Conservation (phyloP, 92 coral and sea anemone species). For the Palythoa heliodiscus region DNA sequence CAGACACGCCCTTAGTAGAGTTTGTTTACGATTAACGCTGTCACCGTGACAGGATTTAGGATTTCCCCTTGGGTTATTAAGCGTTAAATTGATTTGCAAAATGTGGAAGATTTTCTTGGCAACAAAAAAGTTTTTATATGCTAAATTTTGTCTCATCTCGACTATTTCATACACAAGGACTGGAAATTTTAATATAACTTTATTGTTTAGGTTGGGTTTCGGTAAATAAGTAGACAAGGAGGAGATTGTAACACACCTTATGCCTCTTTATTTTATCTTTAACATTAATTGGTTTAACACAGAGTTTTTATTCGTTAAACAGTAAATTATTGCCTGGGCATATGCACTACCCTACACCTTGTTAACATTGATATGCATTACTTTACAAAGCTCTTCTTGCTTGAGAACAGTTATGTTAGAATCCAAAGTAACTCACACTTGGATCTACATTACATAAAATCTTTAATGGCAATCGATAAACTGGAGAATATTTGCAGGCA, state of each 20-base stretch:
- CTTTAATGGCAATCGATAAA: not conserved
- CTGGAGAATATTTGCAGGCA: conserved; percentile 38
- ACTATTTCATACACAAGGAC: not conserved
- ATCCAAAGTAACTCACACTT: not conserved
- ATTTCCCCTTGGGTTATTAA: not conserved
- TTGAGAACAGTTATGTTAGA: not conserved
- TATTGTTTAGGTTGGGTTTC: not conserved
- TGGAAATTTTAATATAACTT: not conserved
- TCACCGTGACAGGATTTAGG: not conserved
- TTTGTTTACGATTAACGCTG: not conserved
- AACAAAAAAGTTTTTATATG: not conserved
- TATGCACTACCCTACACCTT: conserved; percentile 26
- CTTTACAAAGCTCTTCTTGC: conserved; percentile 2
- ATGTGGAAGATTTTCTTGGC: not conserved
- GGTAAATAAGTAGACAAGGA: not conserved
- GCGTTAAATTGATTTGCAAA: not conserved
- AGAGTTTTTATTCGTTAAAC: conserved; percentile 22
- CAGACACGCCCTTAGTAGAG: not conserved
- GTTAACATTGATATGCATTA: not conserved
- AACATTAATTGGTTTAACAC: conserved; percentile 33
- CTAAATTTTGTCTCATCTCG: not conserved
- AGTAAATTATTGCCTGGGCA: conserved; percentile 12
- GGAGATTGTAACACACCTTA: conserved; percentile 37
- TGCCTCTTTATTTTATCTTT: conserved; percentile 39
- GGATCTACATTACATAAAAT: not conserved